Base-by-base conservation (phyloP, 1,140 invertebrate species). In the Brachionus rotundiformis region DNA sequence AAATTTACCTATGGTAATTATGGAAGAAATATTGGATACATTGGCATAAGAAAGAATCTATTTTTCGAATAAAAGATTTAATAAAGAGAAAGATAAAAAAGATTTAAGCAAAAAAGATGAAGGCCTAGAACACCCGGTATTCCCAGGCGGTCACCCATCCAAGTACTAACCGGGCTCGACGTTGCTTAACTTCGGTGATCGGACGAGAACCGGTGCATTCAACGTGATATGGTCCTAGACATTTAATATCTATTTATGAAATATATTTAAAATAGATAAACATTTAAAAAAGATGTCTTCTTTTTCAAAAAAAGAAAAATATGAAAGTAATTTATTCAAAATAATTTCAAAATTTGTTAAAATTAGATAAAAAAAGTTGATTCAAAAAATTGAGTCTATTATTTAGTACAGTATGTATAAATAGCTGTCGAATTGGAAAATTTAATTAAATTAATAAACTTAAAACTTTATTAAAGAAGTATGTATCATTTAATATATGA, bases 161-260 rank as follows among this genome's bases (percentile, higher is more conserved):
- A 89, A 89, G 88, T 89, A 89, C 88, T 89, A 87, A 89, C 89
- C 86, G 85, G 87, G 87, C 88, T 85, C 87, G 85, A 88, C 85
- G 87, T 85, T 89, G 89, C 88, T 89, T 89, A 88, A 88, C 87
- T 89, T 89, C 87, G 85, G 87, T 89, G 88, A 89, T 89, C 87
- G 85, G 88, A 89, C 88, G 88, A 89, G 87, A 89, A 89, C 86
- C 85, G 86, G 86, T 87, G 86, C 86, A 79, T 83, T 63, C 77
- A 81, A 81, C 77, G 77, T 81, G 77, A 47, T 81, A 81, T 81
- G 77, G 54, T 59, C 54, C 27, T 81, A 81, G 49, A 16, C 75
- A 61, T 75, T 39, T 75, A 25, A 4, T 10, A 33, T 41, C 16
- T 25, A 3, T 27, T 75, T 75, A 19, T 23, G 16, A 75, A 1